Base-by-base conservation (phyloP, 2,797 vertebrate species). In the Lepidocolaptes lacrymiger region DNA sequence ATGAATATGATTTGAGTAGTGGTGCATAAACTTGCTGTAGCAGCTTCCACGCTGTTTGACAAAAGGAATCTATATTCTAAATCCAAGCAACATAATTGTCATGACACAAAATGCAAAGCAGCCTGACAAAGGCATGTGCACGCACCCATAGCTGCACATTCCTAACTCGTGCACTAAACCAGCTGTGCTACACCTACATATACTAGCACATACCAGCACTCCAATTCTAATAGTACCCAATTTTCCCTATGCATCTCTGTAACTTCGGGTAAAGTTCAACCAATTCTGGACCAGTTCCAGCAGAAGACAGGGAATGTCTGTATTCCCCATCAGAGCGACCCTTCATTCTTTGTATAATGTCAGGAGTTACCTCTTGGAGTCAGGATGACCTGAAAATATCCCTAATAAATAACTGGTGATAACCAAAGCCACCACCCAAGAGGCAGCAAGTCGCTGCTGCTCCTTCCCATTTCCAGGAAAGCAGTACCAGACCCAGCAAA, bases 271-370 rank as follows among this genome's bases (percentile, higher is more conserved):
- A 55, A 74, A 44, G 44, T 43, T 83, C 74, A 71, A 58, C 51
- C 12, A 64, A 20, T 32, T 68, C 39, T 36, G 18, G 10, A 78
- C 6, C 20, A 36, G 30, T 37, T 80, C 44, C 51, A 72, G 10
- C 71, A 83, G 26, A n/a, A 74, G 54, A 12, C 30, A 48, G 14
- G 9, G 12, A 14, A 28, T 2, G 2, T 14, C 14, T 58, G 17
- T 9, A 39, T 28, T 81, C 41, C 58, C 58, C 56, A 36, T 41
- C 54, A 19, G 9, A 3, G 0, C 10, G 8, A 69, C 14, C 21
- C n/a, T 80, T 43, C 0, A 0, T 17, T 4, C 22, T 48, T 10
- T 4, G 0, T 8, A 3, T 20, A 46, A 81, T 0, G 0, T 16
- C 19, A 88, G 34, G 27, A 27, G 32, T 30, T 55, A 24, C 22